A percentile compares a stretch with the other conserved stretches of the same genome.
Evolutionary conservation across 2,888 invertebrate species (phyloP).

Genomic region (Pterostichus madidus): DNA sequence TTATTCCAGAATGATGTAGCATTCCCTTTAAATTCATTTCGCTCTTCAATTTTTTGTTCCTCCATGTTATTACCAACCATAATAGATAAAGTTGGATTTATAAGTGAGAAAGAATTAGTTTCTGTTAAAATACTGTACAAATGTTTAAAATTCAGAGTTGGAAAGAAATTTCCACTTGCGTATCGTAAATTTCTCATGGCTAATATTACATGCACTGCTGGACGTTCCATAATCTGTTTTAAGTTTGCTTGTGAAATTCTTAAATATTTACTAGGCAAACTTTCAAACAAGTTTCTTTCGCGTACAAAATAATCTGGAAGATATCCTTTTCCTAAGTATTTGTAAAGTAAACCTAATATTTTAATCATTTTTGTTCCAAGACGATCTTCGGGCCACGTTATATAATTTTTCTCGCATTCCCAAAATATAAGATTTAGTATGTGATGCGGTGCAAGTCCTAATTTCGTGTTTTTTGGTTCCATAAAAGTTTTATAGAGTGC

Average conservation of each 20-base stretch:
- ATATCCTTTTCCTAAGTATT: constrained; percentile 81
- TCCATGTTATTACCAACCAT: constrained; percentile 40
- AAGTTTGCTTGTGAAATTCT: constrained; percentile 84
- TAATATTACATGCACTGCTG: constrained; percentile 84
- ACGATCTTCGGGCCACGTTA: constrained; percentile 86
- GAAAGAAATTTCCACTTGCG: constrained; percentile 82
- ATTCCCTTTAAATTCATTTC: constrained; percentile 66
- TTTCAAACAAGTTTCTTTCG: constrained; percentile 86
- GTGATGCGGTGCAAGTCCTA: constrained; percentile 85
- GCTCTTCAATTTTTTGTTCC: constrained; percentile 47
- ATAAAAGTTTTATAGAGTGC: constrained; percentile 86
- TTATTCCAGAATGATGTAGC: constrained; percentile 54
- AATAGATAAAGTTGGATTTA: constrained; percentile 58
- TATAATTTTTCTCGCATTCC: constrained; percentile 87
- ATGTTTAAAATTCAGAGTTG: constrained; percentile 81
- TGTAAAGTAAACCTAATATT: constrained; percentile 83
- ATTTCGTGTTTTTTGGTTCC: constrained; percentile 82
- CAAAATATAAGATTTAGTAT: constrained; percentile 87
- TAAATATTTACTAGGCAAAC: constrained; percentile 83
- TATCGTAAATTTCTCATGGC: constrained; percentile 85
- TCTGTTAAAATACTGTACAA: constrained; percentile 79
- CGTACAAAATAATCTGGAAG: constrained; percentile 87
- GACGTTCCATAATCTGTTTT: constrained; percentile 84
- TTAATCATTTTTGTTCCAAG: constrained; percentile 84
- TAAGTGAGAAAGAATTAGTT: constrained; percentile 34